Base-by-base conservation (phyloP, 2,113 vertebrate genomes). In the Phaetusa simplex region DNA sequence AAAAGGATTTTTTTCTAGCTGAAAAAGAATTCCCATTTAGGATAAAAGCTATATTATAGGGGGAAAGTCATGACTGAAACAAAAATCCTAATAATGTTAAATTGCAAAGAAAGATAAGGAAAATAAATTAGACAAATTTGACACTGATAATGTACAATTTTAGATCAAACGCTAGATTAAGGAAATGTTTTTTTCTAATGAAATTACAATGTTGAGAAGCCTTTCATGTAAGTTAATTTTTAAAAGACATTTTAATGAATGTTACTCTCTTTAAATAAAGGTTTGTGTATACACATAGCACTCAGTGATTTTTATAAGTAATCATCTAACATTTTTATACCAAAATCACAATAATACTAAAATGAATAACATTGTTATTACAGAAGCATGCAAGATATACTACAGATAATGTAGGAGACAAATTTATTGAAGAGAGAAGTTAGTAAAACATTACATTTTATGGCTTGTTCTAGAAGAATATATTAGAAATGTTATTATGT, bases 71-170 rank as follows among this genome's bases (percentile, higher is more conserved):
- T 78, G 23, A 90, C 34, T 47, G 14, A 95, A 94, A 96, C 80
- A 45, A 94, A 94, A 82, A 94, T 85, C 47, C 5, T 69, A 89
- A 72, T 95, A 93, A 91, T 67, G 26, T 78, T 93, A 92, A 92
- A 74, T 92, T 88, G 96, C 6, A 94, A 88, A 76, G n/a, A 90
- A 94, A 96, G 42, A 52, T 80, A 85, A 92, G 96, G 19, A 80
- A 38, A 97, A 95, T 80, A 86, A 90, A 92, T 90, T 91, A 83
- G 42, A 80, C 9, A 88, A 83, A 92, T 92, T 96, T 97, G 65
- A 69, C 52, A 71, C 47, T 72, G 42, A 72, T 90, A 85, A 83
- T 80, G 11, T 90, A 82, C 21, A 91, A 38, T 79, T 87, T 69
- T 71, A 87, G 50, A 67, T 85, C 36, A 80, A 89, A 67, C 83